A percentile compares a stretch with the other conserved stretches of the same genome.
Conservation (phyloP, 2,797 vertebrate genomes). For the Coendou prehensilis region DNA sequence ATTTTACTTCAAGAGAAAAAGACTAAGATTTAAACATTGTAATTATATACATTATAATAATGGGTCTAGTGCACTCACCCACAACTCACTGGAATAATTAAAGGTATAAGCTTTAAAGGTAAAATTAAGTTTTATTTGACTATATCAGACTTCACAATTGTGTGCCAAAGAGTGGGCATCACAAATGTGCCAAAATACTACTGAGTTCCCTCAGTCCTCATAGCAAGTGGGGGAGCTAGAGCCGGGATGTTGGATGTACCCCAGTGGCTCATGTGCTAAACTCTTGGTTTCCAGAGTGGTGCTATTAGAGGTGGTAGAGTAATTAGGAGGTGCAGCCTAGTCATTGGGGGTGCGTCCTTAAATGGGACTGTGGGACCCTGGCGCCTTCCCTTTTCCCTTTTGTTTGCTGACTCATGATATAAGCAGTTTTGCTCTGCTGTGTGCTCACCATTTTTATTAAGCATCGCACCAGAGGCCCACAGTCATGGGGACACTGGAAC, state of each 20-base stretch:
- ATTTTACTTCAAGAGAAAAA: conserved; percentile 50
- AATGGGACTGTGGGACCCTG: too few relatives aligned
- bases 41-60: conserved; percentile 4
- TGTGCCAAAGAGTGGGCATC: not conserved
- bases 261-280: not conserved
- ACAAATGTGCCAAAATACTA: not conserved
- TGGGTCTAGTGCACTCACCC: not conserved
- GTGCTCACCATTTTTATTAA: accelerated
- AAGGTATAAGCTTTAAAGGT: conserved; percentile 18
- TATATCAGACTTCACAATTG: not conserved
- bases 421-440: not conserved
- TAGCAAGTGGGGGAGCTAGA: not conserved
- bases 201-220: not conserved
- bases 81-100: not conserved
- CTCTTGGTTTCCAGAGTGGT: not conserved
- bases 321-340: not conserved
- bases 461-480: not conserved
- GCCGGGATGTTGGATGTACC: not conserved
- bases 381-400: too few relatives aligned
- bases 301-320: not conserved
- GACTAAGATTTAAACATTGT: not conserved
- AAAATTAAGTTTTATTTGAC: not conserved
- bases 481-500: not conserved
- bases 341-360: not conserved
- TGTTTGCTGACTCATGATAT: not conserved